Evolutionary conservation across 2,888 invertebrate genomes (phyloP).

Genomic region (Salticus scenicus): DNA sequence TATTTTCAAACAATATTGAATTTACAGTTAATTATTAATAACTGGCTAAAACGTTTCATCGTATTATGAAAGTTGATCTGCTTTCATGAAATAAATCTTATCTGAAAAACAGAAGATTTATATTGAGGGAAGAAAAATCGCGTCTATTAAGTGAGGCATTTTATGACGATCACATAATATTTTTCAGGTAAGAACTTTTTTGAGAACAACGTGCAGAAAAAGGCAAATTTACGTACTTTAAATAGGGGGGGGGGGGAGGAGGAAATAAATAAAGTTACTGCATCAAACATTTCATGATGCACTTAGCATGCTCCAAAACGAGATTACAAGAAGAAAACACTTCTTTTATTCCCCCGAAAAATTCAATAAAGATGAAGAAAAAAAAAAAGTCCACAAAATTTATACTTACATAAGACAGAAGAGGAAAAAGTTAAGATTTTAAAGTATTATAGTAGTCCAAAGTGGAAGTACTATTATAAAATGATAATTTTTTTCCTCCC

Average conservation of each 20-base stretch:
- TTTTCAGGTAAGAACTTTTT: background rate
- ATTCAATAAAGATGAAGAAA: constrained; percentile 40
- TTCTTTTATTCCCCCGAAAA: background rate
- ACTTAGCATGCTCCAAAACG: constrained; percentile 49
- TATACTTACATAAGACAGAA: background rate
- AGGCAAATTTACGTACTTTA: background rate
- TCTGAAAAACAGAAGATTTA: background rate
- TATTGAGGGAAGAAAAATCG: background rate
- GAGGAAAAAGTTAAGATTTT: constrained; percentile 20
- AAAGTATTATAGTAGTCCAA: constrained; percentile 34
- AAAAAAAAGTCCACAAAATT: no score
- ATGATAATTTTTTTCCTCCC: constrained; percentile 6
- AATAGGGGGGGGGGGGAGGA: background rate
- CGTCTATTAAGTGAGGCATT: background rate
- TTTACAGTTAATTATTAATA: no score
- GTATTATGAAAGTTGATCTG: background rate
- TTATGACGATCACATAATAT: background rate
- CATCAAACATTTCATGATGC: background rate
- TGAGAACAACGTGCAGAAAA: background rate
- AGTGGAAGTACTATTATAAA: constrained; percentile 26
- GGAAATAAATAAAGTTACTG: background rate
- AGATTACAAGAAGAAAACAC: constrained; percentile 33
- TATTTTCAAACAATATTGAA: no score
- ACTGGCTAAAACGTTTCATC: no score
- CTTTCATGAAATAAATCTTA: background rate